These are phyloP conservation scores for Ptycholaimellus sp. DNA, from an alignment of 2,888 invertebrate species.

Conservation along the genomic window DNA sequence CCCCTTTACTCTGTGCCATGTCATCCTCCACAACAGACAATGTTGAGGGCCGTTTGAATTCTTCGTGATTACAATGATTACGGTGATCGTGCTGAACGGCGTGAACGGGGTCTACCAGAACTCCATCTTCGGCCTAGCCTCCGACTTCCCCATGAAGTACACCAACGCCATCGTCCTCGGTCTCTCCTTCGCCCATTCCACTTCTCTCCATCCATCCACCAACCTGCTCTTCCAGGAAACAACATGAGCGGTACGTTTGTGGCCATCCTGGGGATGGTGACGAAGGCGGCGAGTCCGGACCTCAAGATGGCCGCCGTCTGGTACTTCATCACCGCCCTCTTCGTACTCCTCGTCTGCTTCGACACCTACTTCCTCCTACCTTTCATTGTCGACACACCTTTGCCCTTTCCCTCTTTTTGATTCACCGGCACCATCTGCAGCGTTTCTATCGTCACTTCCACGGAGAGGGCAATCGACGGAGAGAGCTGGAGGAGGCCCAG, in stretches of 20 bases:
- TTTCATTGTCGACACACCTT: too few relatives aligned
- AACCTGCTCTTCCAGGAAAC: too few relatives aligned
- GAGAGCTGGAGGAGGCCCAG: constrained; percentile 2
- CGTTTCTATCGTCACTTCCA: constrained; percentile 19
- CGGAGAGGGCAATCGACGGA: constrained; percentile 5
- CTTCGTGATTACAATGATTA: constrained; percentile 26
- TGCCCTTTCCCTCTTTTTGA: too few relatives aligned
- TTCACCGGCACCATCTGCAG: constrained; percentile 16
- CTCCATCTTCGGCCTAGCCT: constrained; percentile 81
- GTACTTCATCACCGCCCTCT: constrained; percentile 80
- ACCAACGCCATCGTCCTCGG: constrained; percentile 73
- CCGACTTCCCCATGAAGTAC: constrained; percentile 53
- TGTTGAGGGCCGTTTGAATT: constrained; percentile 27
- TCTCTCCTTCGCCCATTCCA: too few relatives aligned
- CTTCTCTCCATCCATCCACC: too few relatives aligned
- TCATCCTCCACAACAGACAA: too few relatives aligned
- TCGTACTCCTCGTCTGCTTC: constrained; percentile 67
- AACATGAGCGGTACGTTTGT: constrained; percentile 26
- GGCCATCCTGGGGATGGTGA: too few relatives aligned
- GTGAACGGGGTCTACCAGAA: constrained; percentile 84
- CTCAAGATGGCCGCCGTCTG: constrained; percentile 83
- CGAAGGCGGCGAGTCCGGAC: constrained; percentile 13
- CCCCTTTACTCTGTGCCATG: too few relatives aligned
- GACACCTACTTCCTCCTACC: constrained; percentile 86
- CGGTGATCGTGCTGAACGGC: constrained; percentile 33